A percentile compares a stretch with the other conserved stretches of the same genome.
phyloP scores from a whole-genome alignment of 2,888 invertebrate genomes.

The Doris montereyensis region DNA sequence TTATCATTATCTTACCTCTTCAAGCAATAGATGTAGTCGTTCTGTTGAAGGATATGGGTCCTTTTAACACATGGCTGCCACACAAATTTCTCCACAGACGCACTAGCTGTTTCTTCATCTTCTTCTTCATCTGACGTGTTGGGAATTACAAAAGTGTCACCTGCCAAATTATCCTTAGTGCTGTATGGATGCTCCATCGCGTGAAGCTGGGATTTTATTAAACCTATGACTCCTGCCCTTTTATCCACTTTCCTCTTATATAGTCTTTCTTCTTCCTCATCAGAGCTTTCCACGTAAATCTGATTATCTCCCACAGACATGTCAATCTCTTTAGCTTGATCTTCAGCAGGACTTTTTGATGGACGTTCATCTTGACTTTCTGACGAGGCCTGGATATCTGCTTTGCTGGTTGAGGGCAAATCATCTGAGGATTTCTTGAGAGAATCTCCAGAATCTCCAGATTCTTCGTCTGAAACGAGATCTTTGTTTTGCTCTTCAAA shows the following conservation, averaged over 20 bases:
- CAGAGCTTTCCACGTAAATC: constrained; percentile 32
- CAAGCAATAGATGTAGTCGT: constrained; percentile 54
- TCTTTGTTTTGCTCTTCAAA: too few species aligned
- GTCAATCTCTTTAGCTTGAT: too few species aligned
- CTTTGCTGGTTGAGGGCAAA: too few species aligned
- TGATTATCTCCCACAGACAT: neutral
- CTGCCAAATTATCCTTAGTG: constrained; percentile 45
- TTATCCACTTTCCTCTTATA: neutral
- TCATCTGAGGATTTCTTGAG: too few species aligned
- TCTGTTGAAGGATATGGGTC: constrained; percentile 58
- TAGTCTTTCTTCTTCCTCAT: constrained; percentile 21
- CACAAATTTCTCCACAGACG: constrained; percentile 39
- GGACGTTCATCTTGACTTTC: too few species aligned
- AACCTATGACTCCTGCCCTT: neutral
- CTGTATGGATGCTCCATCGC: constrained; percentile 45
- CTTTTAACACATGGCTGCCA: constrained; percentile 58
- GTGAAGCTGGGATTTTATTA: neutral
- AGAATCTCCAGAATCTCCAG: too few species aligned
- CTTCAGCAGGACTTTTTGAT: too few species aligned
- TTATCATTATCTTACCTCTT: constrained; percentile 54
- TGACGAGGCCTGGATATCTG: too few species aligned
- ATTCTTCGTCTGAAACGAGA: too few species aligned
- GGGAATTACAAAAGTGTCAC: constrained; percentile 53
- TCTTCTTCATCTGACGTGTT: constrained; percentile 42
- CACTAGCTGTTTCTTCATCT: neutral